Percentiles rank a stretch among this genome's conserved stretches.
Conservation (phyloP, 2,797 vertebrate genomes). For the Mormyrus hasselquistii region DNA sequence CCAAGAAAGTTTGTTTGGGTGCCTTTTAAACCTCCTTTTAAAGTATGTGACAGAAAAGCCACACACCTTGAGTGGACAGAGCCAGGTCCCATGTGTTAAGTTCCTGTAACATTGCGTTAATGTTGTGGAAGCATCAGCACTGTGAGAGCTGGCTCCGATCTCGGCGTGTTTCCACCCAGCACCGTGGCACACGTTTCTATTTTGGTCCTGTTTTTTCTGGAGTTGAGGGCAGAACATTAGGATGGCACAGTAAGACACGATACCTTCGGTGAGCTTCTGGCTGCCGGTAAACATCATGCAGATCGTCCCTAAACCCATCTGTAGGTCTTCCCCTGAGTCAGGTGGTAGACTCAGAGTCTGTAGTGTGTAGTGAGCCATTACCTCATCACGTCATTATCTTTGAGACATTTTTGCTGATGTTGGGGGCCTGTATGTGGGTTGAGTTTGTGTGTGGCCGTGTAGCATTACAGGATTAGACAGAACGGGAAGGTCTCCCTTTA, state of each 20-base stretch:
- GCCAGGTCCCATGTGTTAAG: background rate
- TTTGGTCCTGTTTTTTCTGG: slow-evolving; percentile 21
- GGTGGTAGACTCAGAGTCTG: background rate
- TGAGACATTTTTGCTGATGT: background rate
- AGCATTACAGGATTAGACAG: background rate
- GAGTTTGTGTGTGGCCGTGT: background rate
- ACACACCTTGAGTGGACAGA: background rate
- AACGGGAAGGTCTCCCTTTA: background rate
- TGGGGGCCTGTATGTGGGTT: background rate
- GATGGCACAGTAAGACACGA: background rate
- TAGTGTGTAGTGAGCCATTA: background rate
- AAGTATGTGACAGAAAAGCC: background rate
- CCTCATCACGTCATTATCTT: background rate
- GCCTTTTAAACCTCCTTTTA: background rate
- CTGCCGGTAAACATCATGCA: background rate
- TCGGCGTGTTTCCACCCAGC: background rate
- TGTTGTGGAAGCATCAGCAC: background rate
- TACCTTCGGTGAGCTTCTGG: background rate
- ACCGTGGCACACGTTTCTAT: background rate
- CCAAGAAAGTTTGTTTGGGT: background rate
- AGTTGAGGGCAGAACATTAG: slow-evolving; percentile 12
- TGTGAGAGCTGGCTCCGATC: background rate
- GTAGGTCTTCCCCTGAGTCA: background rate
- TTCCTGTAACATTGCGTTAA: background rate
- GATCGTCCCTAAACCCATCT: background rate